A percentile compares a stretch with the other conserved stretches of the same genome.
Conservation (phyloP, 2,113 vertebrate species). For the Malurus melanocephalus region DNA sequence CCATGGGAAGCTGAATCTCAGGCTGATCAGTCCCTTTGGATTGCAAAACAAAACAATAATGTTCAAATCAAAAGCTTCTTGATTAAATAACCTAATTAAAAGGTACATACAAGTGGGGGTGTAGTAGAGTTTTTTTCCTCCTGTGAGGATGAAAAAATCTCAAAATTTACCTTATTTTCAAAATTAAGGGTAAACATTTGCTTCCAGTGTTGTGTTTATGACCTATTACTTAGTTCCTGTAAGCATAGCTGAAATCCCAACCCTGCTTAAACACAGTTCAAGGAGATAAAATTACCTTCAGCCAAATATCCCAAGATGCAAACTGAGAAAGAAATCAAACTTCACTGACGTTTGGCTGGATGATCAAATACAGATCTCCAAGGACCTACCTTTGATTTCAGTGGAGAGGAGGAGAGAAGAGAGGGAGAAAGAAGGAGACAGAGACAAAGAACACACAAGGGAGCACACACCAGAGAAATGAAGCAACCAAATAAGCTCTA, state of each 20-base stretch:
- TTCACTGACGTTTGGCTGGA: background rate
- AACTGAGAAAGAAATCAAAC: background rate
- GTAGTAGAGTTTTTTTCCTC: background rate
- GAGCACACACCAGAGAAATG: background rate
- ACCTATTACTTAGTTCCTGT: conserved; percentile 28
- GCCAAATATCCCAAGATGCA: background rate
- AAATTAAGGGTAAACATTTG: conserved; percentile 41
- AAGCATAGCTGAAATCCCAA: conserved; percentile 14
- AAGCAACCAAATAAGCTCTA: background rate
- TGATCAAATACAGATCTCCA: background rate
- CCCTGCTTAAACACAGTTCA: background rate
- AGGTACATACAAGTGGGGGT: background rate
- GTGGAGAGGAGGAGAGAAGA: background rate
- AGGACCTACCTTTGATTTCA: background rate
- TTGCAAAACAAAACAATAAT: conserved; percentile 8
- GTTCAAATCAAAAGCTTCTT: conserved; percentile 45
- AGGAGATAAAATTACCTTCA: conserved; percentile 25
- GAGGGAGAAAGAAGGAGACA: background rate
- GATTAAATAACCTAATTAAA: conserved; percentile 50
- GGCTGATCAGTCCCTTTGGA: background rate
- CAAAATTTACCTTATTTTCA: background rate
- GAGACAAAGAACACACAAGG: rapidly evolving
- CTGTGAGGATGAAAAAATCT: background rate
- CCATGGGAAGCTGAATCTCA: conserved; percentile 7
- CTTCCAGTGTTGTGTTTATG: conserved; percentile 7